A percentile compares a stretch with the other conserved stretches of the same genome.
Conservation (phyloP, 2,888 invertebrate genomes). For the Agrochola macilenta region DNA sequence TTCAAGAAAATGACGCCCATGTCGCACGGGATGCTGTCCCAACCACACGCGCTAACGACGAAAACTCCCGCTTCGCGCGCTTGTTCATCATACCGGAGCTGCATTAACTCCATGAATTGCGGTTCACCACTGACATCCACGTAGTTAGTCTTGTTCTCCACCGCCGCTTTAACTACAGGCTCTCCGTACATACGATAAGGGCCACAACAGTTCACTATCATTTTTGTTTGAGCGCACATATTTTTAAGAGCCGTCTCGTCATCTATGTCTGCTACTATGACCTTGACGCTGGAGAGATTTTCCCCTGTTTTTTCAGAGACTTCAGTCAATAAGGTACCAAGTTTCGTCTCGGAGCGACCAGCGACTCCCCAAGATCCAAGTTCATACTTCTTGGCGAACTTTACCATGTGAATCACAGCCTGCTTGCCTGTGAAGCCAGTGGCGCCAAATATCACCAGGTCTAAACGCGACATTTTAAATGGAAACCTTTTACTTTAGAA, state of each 20-base stretch:
- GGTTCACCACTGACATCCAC: constrained; percentile 99
- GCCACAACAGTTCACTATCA: constrained; percentile 98
- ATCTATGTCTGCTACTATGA: constrained; percentile 94
- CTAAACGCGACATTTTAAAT: constrained; percentile 88
- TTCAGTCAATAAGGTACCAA: constrained; percentile 85
- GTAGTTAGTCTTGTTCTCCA: constrained; percentile 95
- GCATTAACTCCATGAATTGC: constrained; percentile 95
- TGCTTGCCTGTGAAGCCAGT: constrained; percentile 98
- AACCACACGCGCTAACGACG: constrained; percentile 97
- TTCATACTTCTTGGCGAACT: constrained; percentile 83
- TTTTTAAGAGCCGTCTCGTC: constrained; percentile 93
- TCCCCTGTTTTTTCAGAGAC: constrained; percentile 86
- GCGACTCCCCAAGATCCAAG: constrained; percentile 96
- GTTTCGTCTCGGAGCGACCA: constrained; percentile 92
- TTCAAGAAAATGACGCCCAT: constrained; percentile 95
- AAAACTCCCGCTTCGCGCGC: constrained; percentile 96
- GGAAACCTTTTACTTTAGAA: not conserved
- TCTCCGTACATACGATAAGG: constrained; percentile 97
- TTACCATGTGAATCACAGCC: constrained; percentile 93
- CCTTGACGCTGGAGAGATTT: constrained; percentile 91
- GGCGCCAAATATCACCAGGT: constrained; percentile 98
- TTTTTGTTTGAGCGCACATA: constrained; percentile 95
- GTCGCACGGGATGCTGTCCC: constrained; percentile 97
- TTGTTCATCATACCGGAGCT: constrained; percentile 93
- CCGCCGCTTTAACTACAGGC: constrained; percentile 96